A percentile compares a stretch with the other conserved stretches of the same genome.
Conservation (phyloP, 1,140 invertebrate genomes). For the Anastatus disparis region DNA sequence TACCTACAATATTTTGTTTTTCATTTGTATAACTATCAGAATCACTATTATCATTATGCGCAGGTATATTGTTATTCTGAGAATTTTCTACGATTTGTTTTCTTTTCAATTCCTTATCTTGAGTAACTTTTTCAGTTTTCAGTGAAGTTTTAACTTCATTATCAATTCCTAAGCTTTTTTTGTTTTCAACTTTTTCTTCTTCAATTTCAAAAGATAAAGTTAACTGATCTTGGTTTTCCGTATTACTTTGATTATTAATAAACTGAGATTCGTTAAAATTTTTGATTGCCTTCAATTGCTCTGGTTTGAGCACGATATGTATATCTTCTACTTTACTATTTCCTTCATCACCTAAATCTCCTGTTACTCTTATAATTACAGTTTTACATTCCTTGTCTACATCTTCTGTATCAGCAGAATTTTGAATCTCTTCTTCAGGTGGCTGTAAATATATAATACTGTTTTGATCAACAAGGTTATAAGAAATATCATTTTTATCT, state of each 20-base stretch:
- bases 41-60: constrained; percentile 19
- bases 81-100: background rate
- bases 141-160: too few species aligned
- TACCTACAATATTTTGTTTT: constrained; percentile 56
- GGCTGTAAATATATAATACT: background rate
- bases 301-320: constrained; percentile 1
- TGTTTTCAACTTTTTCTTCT: background rate
- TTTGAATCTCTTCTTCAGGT: background rate
- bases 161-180: background rate
- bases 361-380: background rate
- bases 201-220: constrained; percentile 5
- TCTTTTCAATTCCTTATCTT: background rate
- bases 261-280: background rate
- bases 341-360: background rate
- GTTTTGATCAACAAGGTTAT: background rate
- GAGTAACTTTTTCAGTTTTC: too few species aligned
- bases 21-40: constrained; percentile 44
- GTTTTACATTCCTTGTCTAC: background rate
- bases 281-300: background rate
- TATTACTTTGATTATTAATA: background rate
- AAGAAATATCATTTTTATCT: background rate
- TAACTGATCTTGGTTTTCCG: background rate
- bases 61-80: background rate
- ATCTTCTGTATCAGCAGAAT: background rate
- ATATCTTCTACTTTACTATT: constrained; percentile 2